Evolutionary conservation across 2,113 vertebrate genomes (phyloP).

Genomic region (Caranx melampygus): DNA sequence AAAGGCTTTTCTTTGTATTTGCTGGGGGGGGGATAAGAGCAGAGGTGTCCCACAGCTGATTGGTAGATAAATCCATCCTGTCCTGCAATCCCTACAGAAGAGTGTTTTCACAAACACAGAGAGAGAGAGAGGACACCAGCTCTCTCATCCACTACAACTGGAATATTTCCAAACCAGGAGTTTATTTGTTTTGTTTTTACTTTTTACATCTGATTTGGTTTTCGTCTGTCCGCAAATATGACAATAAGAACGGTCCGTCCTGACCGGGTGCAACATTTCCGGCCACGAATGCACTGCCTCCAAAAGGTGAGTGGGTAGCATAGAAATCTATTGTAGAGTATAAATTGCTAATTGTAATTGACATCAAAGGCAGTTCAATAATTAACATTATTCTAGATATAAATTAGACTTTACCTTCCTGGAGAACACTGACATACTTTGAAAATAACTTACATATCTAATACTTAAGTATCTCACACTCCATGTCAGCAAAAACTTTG

Average conservation of each 20-base stretch:
- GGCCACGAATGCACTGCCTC: conserved; percentile 90
- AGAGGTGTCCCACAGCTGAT: conserved; percentile 78
- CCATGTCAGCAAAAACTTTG: neutral
- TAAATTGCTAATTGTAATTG: neutral
- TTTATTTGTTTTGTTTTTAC: neutral
- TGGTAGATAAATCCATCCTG: conserved; percentile 77
- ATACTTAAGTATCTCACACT: neutral
- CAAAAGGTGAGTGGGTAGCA: conserved; percentile 88
- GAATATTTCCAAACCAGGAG: conserved; percentile 2
- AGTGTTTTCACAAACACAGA: neutral
- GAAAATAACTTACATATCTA: neutral
- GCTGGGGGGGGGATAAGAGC: conserved; percentile 15
- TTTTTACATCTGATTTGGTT: neutral
- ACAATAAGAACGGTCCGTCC: conserved; percentile 87
- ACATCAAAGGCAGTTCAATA: neutral
- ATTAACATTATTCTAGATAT: neutral
- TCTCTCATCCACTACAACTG: neutral
- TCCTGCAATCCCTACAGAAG: conserved; percentile 37
- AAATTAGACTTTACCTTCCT: neutral
- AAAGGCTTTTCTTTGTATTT: conserved; percentile 25
- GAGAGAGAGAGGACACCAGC: too few relatives aligned
- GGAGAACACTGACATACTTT: neutral
- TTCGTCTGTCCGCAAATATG: conserved; percentile 79
- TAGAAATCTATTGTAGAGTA: neutral
- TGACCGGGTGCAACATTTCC: conserved; percentile 88